Evolutionary conservation across 2,113 vertebrate genomes (phyloP), one percentile per base, ranked within the genome.

Genomic region (Leucoraja erinaceus): DNA sequence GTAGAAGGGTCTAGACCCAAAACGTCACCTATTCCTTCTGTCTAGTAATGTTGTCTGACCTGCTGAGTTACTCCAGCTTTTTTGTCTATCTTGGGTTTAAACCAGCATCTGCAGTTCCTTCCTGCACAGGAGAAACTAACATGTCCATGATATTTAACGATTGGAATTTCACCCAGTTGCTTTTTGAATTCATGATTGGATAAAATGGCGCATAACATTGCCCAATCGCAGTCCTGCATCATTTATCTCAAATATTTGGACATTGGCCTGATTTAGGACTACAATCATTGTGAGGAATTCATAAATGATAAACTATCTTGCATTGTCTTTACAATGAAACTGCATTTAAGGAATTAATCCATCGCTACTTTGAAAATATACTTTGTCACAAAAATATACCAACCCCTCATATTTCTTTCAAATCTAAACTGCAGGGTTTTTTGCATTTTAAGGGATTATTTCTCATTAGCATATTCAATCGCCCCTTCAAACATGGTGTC

Each of bases 381-480:
- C 70, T 90, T 63, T 70, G 63, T 63, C 88, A 90, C 88, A 70
- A 90, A 66, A 90, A 70, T 70, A 66, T 70, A 90, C 70, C 11
- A 70, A 68, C 33, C 88, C 31, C 70, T 90, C 66, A 70, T 90
- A 70, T 90, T 90, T 90, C 88, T 68, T 70, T 90, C 7, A 47
- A 47, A 47, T 47, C 38, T 47, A 47, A 47, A 47, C 38, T 47
- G 38, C 38, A 47, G 38, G n/a, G n/a, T n/a, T 47, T 47, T 47
- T 1, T 47, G 38, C 38, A 47, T 47, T 8, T 8, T 22, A 68
- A 68, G 31, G 31, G 16, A 38, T 38, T 20, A 90, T 70, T 70
- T 70, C 5, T 70, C 68, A 54, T 12, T 90, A 22, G 18, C 14
- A 25, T 9, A 25, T 12, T 54, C 10, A 86, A 8, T 28, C 28